phyloP scores from a whole-genome alignment of 1,140 invertebrate genomes.

The Oryzaephilus surinamensis region DNA sequence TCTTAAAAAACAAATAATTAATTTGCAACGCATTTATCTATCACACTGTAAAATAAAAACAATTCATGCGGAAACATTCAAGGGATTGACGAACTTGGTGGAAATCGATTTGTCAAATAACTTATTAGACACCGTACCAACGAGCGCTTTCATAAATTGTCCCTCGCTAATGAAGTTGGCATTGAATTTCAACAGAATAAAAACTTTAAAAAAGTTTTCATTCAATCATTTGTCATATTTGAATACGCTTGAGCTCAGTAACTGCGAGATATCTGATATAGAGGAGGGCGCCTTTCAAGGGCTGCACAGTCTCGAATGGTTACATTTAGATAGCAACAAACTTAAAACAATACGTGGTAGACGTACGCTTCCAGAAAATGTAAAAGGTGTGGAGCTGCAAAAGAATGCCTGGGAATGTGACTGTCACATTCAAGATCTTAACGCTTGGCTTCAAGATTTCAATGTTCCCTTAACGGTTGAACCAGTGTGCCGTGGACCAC shows the following conservation, averaged over 20 bases:
- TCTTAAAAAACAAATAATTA: conserved; percentile 65
- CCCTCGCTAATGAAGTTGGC: conserved; percentile 68
- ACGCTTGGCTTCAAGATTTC: conserved; percentile 63
- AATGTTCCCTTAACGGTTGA: conserved; percentile 57
- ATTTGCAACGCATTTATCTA: conserved; percentile 77
- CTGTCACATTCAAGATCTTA: conserved; percentile 62
- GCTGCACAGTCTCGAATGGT: conserved; percentile 67
- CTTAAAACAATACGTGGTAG: conserved; percentile 56
- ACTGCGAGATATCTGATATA: conserved; percentile 62
- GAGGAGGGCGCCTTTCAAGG: conserved; percentile 71
- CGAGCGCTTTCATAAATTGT: conserved; percentile 61
- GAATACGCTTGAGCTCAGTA: conserved; percentile 68
- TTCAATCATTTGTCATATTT: conserved; percentile 64
- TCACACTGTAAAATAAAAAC: conserved; percentile 60
- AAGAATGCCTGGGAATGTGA: conserved; percentile 84
- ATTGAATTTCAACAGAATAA: conserved; percentile 69
- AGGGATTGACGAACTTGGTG: conserved; percentile 73
- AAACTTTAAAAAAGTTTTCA: conserved; percentile 51
- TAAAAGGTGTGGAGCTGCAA: conserved; percentile 58
- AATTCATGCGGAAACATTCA: conserved; percentile 66
- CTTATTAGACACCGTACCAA: conserved; percentile 60
- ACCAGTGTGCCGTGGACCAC: conserved; percentile 63
- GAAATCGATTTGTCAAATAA: conserved; percentile 80
- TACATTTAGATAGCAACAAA: conserved; percentile 70
- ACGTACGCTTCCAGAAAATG: conserved; percentile 53